A percentile compares a stretch with the other conserved stretches of the same genome.
These are phyloP conservation scores for Torymus tubicola DNA, from an alignment of 2,888 invertebrate species.

Conservation along the genomic window DNA sequence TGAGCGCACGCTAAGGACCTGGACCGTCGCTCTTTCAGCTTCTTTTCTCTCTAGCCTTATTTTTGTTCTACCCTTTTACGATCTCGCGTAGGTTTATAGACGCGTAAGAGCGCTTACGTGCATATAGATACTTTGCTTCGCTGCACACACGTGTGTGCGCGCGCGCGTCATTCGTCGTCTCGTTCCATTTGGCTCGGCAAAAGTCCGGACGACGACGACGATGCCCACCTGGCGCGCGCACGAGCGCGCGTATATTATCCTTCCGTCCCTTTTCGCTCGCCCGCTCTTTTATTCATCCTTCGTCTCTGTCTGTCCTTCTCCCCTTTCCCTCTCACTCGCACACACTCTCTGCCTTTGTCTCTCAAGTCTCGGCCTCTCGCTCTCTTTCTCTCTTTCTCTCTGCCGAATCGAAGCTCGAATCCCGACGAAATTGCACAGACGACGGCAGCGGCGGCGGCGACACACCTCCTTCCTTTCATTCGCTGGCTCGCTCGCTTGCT, in stretches of 20 bases:
- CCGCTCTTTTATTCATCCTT: slow-evolving; percentile 44
- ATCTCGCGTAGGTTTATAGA: too few species aligned
- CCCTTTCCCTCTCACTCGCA: too few species aligned
- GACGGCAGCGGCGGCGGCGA: slow-evolving; percentile 17
- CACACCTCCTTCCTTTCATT: slow-evolving; percentile 53
- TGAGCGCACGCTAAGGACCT: too few species aligned
- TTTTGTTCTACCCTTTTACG: too few species aligned
- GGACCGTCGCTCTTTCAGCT: too few species aligned
- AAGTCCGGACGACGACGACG: slow-evolving; percentile 58
- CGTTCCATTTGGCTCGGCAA: slow-evolving; percentile 11
- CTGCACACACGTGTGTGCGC: too few species aligned
- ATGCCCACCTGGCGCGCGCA: slow-evolving; percentile 60
- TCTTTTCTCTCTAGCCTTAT: too few species aligned
- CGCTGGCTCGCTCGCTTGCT: neutral
- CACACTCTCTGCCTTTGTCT: slow-evolving; percentile 12
- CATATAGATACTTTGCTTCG: too few species aligned
- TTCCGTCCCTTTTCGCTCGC: neutral
- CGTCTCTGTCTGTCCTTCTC: slow-evolving; percentile 13
- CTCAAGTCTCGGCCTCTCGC: neutral
- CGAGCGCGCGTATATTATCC: neutral
- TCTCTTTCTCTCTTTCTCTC: slow-evolving; percentile 33
- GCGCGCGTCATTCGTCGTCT: neutral
- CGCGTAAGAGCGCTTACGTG: too few species aligned
- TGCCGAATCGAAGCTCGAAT: slow-evolving; percentile 49
- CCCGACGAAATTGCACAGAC: slow-evolving; percentile 59